Evolutionary conservation across 2,113 vertebrate genomes (phyloP).

Genomic region (Myrmecophaga tridactyla): DNA sequence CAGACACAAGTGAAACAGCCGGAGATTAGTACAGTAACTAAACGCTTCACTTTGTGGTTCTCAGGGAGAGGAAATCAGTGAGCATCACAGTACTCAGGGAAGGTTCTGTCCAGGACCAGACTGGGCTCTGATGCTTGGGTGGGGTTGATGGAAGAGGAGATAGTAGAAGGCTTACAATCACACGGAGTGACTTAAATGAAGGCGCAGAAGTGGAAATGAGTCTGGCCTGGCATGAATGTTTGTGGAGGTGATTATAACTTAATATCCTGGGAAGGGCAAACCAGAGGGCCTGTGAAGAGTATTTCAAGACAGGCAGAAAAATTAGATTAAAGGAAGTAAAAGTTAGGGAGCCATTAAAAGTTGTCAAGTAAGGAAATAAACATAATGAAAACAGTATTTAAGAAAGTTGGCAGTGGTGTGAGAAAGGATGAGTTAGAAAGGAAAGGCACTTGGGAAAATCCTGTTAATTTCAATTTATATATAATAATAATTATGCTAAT

Average conservation of each 20-base stretch:
- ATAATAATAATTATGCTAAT: not conserved
- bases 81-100: not conserved
- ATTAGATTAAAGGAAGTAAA: not conserved
- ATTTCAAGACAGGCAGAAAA: not conserved
- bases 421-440: conserved; percentile 4
- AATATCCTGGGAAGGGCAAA: not conserved
- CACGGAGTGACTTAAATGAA: not conserved
- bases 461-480: not conserved
- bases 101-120: not conserved
- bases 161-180: not conserved
- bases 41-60: not conserved
- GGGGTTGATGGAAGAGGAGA: not conserved
- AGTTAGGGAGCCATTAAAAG: not conserved
- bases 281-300: not conserved
- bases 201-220: not conserved
- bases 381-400: not conserved
- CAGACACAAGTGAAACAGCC: not conserved
- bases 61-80: not conserved
- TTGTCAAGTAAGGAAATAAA: not conserved
- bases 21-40: not conserved
- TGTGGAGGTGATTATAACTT: not conserved
- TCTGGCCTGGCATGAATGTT: not conserved
- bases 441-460: not conserved
- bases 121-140: not conserved
- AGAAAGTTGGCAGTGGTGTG: not conserved